phyloP scores from a whole-genome alignment of 2,113 vertebrate genomes.

The Gavia stellata region DNA sequence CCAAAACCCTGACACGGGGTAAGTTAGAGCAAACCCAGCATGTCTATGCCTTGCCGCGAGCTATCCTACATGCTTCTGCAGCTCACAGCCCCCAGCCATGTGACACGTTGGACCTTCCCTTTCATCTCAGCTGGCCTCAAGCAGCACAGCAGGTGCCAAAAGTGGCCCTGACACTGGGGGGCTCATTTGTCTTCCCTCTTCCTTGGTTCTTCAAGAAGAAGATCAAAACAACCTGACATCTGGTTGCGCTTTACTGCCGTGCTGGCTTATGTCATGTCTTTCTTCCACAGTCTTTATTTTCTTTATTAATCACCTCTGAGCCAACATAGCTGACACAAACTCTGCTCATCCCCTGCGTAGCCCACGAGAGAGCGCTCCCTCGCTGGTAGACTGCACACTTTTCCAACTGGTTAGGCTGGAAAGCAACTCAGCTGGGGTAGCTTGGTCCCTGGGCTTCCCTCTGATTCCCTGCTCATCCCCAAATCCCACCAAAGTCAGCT shows the following conservation, averaged over 20 bases:
- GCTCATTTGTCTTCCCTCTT: background rate
- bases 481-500: background rate
- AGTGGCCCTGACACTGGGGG: background rate
- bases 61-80: background rate
- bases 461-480: background rate
- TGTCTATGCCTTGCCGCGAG: background rate
- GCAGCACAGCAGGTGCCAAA: background rate
- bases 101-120: background rate
- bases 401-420: background rate
- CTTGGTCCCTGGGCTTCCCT: background rate
- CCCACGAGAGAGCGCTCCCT: constrained; percentile 9
- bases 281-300: background rate
- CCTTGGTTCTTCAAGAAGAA: background rate
- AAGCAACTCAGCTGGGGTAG: background rate
- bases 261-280: background rate
- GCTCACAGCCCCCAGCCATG: background rate
- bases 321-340: background rate
- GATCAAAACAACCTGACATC: constrained; percentile 15
- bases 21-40: background rate
- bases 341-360: rapidly evolving
- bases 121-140: background rate
- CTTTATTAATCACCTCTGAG: constrained; percentile 7
- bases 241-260: background rate
- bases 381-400: background rate
- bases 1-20: rapidly evolving